Base-by-base conservation (phyloP, 1,140 invertebrate species). In the Neocloeon triangulifer region DNA sequence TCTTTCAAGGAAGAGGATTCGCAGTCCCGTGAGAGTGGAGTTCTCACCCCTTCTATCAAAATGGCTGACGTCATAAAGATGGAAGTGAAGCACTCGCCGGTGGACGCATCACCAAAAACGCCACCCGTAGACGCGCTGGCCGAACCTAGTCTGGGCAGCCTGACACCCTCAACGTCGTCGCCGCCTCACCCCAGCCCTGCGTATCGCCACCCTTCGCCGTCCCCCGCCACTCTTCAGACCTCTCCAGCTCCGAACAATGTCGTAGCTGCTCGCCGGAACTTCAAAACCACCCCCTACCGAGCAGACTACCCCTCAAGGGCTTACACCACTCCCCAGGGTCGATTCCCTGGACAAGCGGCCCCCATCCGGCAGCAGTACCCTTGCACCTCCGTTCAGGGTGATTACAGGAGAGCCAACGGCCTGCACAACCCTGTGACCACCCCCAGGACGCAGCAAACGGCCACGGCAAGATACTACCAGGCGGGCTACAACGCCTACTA, bases 1-100 rank as follows among this genome's bases (percentile, higher is more conserved):
- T 67, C 62, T 2, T 71, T 66, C 37, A 12, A 21, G 6, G 73
- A 76, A 50, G 73, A 78, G 34, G 74, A 78, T 43, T 76, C 73
- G 1, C 57, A 69, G 34, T 69, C 66, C 9, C 66, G 70, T 34
- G 61, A 59, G 0, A 66, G 59, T 39, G 60, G 61, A 20, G 46
- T 61, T n/a, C 46, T 51, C 6, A 56, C 57, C 52, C 36, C 50
- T 8, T 49, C 54, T 18, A 68, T 69, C 42, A 62, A 68, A 41
- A 23, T 46, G 5, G 37, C 43, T 9, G 38, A 34, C 25, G 25
- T 29, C 27, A 47, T 49, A 21, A 45, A 54, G 5, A 43, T 48
- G 19, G 31, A 22, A 10, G 60, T 72, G 2, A 70, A 73, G 48
- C 46, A 51, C n/a, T 40, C 49, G 14, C 39, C 53, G 1, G 45